Percentiles rank a stretch among this genome's conserved stretches.
Conservation (phyloP, 2,888 invertebrate species). For the Polydrusus cervinus region DNA sequence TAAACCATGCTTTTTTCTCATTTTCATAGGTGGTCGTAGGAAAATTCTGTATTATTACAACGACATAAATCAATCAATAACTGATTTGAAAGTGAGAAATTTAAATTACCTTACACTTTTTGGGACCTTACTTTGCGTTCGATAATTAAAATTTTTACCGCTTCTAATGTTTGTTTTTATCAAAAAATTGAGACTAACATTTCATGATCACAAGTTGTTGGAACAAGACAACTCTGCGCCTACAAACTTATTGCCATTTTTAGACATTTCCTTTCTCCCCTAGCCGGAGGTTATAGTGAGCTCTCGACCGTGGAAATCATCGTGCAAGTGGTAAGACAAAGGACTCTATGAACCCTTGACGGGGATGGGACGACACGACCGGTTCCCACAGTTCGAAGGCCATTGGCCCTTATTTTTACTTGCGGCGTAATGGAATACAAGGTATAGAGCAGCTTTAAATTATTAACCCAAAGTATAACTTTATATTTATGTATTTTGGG, state of each 20-base stretch:
- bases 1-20: too few species aligned
- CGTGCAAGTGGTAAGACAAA: constrained; percentile 36
- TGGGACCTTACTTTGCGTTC: too few species aligned
- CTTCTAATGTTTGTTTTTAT: too few species aligned
- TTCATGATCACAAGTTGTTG: too few species aligned
- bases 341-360: constrained; percentile 22
- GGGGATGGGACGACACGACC: constrained; percentile 33
- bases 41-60: too few species aligned
- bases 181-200: too few species aligned
- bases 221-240: background rate
- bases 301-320: constrained; percentile 28
- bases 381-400: constrained; percentile 34
- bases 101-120: too few species aligned
- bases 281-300: constrained; percentile 24
- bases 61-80: too few species aligned
- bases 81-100: too few species aligned
- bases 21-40: too few species aligned
- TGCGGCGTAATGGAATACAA: background rate
- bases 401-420: constrained; percentile 28
- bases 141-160: too few species aligned
- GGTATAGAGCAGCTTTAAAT: background rate
- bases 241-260: constrained; percentile 12
- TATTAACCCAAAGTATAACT: background rate
- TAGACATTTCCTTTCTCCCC: constrained; percentile 26
- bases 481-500: too few species aligned